Evolutionary conservation across 2,797 vertebrate genomes (phyloP), one percentile per base, ranked within the genome.

Genomic region (Alca torda): DNA sequence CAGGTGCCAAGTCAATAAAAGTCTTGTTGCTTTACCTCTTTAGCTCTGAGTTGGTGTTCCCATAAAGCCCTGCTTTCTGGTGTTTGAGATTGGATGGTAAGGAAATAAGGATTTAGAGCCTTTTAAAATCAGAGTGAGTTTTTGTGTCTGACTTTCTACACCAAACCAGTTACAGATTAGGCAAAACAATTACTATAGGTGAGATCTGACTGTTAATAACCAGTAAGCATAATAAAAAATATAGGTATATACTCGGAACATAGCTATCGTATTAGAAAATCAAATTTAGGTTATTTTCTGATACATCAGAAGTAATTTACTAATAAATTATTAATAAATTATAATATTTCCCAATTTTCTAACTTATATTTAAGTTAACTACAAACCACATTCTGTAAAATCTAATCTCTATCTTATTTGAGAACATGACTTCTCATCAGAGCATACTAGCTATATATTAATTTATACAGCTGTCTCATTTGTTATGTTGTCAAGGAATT

Each of bases 391-490:
- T 95, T 91, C 59, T 74, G 87, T 87, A 87, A 94, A 74, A 79
- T 61, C 43, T 87, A 67, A 41, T 93, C 37, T 9, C 19, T 86
- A 35, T 65, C 59, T 86, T 94, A 70, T 68, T 91, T 56, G 61
- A 37, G 45, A 89, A 90, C 86, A 69, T 84, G 60, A 81, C 93
- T 92, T 81, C 72, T 95, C 84, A 77, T 96, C 50, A 84, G 37
- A 76, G 53, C 77, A 85, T 93, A 78, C 56, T 84, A 92, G 83
- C 69, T 96, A 60, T 92, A 56, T 93, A 95, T 88, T 96, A 97
- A 96, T 97, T 95, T 95, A 80, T 95, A 87, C 68, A 97, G 79
- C 74, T 94, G 79, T 92, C 43, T 90, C 78, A 95, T 96, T 97
- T 93, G 80, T 95, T 93, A 87, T 88, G 16, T 75, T 91, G 69